Conservation (phyloP, 2,797 vertebrate species). For the Fundulus diaphanus region DNA sequence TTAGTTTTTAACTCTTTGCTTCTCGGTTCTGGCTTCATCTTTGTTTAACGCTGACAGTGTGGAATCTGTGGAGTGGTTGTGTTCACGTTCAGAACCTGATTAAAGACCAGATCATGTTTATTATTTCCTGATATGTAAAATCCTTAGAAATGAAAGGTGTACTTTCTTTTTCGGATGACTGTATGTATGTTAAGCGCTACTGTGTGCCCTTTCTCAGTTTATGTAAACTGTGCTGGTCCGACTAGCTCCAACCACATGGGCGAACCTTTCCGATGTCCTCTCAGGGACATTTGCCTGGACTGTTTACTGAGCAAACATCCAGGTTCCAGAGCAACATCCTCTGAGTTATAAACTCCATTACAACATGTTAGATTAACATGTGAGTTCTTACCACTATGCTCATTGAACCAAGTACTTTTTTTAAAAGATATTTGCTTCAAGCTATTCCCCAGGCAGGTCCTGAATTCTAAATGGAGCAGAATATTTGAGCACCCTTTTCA, state of each 20-base stretch:
- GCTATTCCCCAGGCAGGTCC: not conserved
- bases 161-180: no score
- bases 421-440: not conserved
- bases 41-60: no score
- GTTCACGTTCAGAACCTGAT: no score
- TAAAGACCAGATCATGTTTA: no score
- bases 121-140: no score
- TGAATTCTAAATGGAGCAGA: not conserved
- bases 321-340: conserved; percentile 56
- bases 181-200: not conserved
- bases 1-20: no score
- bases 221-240: conserved; percentile 18
- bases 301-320: conserved; percentile 59
- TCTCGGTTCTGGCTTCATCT: no score
- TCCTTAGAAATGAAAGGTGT: no score
- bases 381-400: not conserved
- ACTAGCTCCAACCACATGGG: conserved; percentile 33
- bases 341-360: conserved; percentile 49
- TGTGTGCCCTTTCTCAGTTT: no score
- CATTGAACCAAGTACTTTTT: not conserved
- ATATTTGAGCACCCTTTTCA: not conserved
- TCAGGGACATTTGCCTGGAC: conserved; percentile 46
- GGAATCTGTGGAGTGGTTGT: no score
- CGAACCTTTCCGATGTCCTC: conserved; percentile 30
- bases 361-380: conserved; percentile 4